Evolutionary conservation across 2,888 invertebrate species (phyloP).

Genomic region (Bruchidius siliquastri): DNA sequence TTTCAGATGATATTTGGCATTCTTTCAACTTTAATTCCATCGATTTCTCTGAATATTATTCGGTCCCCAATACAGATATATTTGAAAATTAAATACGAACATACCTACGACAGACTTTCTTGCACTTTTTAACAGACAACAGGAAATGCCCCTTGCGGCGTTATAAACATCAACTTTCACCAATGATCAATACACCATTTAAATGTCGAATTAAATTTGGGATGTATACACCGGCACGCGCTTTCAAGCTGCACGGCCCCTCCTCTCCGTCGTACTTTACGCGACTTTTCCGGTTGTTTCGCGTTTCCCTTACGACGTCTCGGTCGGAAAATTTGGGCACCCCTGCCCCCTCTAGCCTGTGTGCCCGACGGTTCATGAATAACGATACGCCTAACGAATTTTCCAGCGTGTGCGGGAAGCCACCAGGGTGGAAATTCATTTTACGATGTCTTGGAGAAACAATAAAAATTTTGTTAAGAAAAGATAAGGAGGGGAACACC

Average conservation of each 20-base stretch:
- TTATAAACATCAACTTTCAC: too few species aligned
- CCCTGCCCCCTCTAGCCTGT: background rate
- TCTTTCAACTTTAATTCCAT: too few species aligned
- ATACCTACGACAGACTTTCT: too few species aligned
- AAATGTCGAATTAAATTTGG: constrained; percentile 17
- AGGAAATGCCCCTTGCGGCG: too few species aligned
- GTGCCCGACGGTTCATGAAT: constrained; percentile 14
- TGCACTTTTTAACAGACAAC: too few species aligned
- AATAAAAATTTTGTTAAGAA: background rate
- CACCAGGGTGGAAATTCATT: background rate
- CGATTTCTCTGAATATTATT: too few species aligned
- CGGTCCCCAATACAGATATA: too few species aligned
- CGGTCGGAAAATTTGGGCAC: constrained; percentile 10
- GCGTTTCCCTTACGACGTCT: constrained; percentile 20
- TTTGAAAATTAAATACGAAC: too few species aligned
- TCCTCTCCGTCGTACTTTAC: constrained; percentile 16
- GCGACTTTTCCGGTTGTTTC: constrained; percentile 26
- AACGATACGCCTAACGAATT: constrained; percentile 11
- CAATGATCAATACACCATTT: background rate
- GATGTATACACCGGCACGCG: background rate
- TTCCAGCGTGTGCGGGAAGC: background rate
- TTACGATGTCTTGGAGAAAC: background rate
- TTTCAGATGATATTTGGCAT: too few species aligned
- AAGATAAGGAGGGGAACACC: constrained; percentile 1
- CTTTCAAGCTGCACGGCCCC: background rate